Conservation (phyloP, 2,113 vertebrate species). For the Scatophagus argus region DNA sequence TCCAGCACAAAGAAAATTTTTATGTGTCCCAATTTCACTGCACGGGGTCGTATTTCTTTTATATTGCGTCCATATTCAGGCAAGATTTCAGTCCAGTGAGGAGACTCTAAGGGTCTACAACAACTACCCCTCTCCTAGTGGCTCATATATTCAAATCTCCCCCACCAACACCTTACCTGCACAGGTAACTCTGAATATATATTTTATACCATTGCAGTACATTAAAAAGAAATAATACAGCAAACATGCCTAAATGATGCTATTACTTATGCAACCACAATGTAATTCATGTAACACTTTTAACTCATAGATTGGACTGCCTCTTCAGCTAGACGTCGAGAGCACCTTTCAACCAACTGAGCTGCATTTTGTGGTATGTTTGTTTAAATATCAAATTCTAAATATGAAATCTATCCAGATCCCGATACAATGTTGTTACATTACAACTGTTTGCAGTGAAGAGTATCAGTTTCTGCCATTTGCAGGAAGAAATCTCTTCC, state of each 20-base stretch:
- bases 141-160: constrained; percentile 87
- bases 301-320: constrained; percentile 85
- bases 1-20: neutral
- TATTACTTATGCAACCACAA: neutral
- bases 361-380: constrained; percentile 89
- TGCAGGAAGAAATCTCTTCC: no score
- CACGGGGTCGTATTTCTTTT: neutral
- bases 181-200: constrained; percentile 81
- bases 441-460: no score
- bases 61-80: constrained; percentile 52
- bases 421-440: no score
- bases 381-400: neutral
- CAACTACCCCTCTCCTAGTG: constrained; percentile 82
- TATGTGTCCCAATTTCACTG: neutral
- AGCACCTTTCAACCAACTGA: constrained; percentile 81
- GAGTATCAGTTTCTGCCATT: no score
- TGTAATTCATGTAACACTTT: neutral
- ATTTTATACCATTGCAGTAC: neutral
- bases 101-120: constrained; percentile 47
- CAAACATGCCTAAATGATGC: neutral
- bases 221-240: neutral
- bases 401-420: no score
- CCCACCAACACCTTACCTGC: constrained; percentile 73
- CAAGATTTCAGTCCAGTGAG: constrained; percentile 57
- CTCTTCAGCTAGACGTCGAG: constrained; percentile 84